Conservation (phyloP, 2,797 vertebrate genomes). For the Alauda arvensis region DNA sequence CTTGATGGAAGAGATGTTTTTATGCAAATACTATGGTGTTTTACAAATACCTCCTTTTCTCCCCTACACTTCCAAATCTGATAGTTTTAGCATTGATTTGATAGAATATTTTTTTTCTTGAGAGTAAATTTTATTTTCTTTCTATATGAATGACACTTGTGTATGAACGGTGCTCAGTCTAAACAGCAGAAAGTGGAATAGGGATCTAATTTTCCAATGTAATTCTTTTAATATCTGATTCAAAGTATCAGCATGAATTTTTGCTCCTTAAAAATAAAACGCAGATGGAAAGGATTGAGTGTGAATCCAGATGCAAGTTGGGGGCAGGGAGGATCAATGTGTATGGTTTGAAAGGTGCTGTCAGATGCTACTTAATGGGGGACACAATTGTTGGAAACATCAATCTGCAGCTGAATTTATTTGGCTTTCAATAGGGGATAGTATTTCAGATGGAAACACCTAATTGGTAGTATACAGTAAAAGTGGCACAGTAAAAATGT, state of each 20-base stretch:
- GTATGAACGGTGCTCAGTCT: neutral
- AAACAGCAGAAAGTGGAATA: neutral
- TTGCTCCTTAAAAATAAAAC: neutral
- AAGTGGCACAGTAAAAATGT: constrained; percentile 55
- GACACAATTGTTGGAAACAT: constrained; percentile 34
- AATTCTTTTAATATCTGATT: neutral
- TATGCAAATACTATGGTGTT: neutral
- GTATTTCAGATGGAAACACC: constrained; percentile 51
- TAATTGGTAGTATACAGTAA: constrained; percentile 49
- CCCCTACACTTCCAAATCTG: neutral
- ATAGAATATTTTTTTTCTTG: neutral
- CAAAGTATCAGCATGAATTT: neutral
- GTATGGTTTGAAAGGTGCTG: constrained; percentile 13
- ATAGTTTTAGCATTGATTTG: neutral
- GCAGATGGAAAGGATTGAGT: neutral
- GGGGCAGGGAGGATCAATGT: neutral
- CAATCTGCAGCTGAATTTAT: constrained; percentile 49
- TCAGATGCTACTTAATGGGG: constrained; percentile 21
- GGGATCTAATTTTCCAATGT: neutral
- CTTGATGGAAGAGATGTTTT: neutral
- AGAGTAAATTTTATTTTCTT: neutral
- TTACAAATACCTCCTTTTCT: neutral
- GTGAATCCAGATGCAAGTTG: neutral
- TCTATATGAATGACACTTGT: neutral
- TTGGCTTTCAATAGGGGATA: constrained; percentile 30